Base-by-base conservation (phyloP, 2,888 invertebrate genomes). In the Rambutsinella grinnellia region DNA sequence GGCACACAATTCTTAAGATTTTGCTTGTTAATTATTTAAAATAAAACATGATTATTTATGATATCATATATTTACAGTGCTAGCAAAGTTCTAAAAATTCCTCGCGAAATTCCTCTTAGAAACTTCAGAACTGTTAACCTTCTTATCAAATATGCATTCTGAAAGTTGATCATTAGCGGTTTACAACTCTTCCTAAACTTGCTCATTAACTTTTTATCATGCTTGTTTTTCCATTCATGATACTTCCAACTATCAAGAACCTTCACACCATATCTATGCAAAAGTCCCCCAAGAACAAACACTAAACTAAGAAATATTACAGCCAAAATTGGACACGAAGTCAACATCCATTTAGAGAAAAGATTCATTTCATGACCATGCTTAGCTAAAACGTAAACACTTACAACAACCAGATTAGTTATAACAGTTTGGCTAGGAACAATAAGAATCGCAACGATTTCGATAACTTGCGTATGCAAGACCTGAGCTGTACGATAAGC, bases 181-280 rank as follows among this genome's bases (percentile, higher is more conserved):
- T 17, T 10, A n/a, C 68, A 68, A 0, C 60, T 60, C 15, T 44
- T 58, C 17, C 68, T 26, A 60, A 68, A 60, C 36, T 60, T 68
- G n/a, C 26, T 26, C 68, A 68, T 68, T 1, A 60, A 1, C 19
- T 68, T 68, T 17, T 15, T 60, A 23, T 68, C 68, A 1, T 15
- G 2, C 24, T 23, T 58, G n/a, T 13, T 51, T 0, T 6, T 5
- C 60, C 60, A 58, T 44, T 58, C 1, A 23, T 68, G 58, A 17
- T 44, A 15, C 19, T 60, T 68, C 68, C 53, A 60, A 5, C 49
- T 58, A 15, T 17, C 26, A 28, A 67, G 24, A 19, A 28, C 51
- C 23, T 21, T 67, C 3, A n/a, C 13, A 19, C 28, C 23, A 27
- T 24, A n/a, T 6, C 21, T 28, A 21, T 67, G 26, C 21, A 67